Base-by-base conservation (phyloP, 35 echinoderm and acorn worm genomes). In the Apostichopus californicus region DNA sequence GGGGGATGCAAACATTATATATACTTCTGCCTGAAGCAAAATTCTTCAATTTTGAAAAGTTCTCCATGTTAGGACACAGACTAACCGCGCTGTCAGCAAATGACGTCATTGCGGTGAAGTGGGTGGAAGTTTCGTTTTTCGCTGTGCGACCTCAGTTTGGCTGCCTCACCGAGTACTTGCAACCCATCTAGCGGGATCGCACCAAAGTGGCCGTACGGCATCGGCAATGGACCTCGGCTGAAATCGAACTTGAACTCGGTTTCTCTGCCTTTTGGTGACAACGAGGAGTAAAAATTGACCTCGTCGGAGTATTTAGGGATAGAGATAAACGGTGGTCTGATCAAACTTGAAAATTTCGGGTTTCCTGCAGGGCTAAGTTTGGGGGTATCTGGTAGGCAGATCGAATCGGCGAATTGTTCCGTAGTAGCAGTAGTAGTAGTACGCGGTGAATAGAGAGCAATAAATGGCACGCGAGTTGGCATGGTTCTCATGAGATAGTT, bases 391-490 rank as follows among this genome's bases (percentile, higher is more conserved):
- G 80, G 12, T 6, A 53, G 80, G 11, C 5, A 9, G 14, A 57
- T 17, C 8, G 80, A 25, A 15, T 82, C 80, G 14, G 80, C 25
- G 80, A 53, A 55, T 5, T 57, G 80, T 26, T 82, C 80, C 34
- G 55, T n/a, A 53, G 46, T 54, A 8, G 34, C 34, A 46, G 34
- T 46, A 46, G 34, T 28, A 28, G 55, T n/a, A 53, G 46, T 54
- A 8, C 77, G 89, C 8, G 72, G 89, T 91, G 89, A 91, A 77
- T 91, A 91, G 17, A 91, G 89, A 9, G 89, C 73, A 22, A 91
- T 91, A 22, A 91, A 91, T 56, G 89, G 89, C 21, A 91, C 56
- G 7, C 54, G 89, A 57, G 89, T 14, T 91, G 89, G 64, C 20
- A 89, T 25, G 15, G 60, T 75, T 21, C 86, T 89, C 66, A 89